A percentile compares a stretch with the other conserved stretches of the same genome.
Conservation (phyloP, 1,140 invertebrate species). For the Metaphire vulgaris region DNA sequence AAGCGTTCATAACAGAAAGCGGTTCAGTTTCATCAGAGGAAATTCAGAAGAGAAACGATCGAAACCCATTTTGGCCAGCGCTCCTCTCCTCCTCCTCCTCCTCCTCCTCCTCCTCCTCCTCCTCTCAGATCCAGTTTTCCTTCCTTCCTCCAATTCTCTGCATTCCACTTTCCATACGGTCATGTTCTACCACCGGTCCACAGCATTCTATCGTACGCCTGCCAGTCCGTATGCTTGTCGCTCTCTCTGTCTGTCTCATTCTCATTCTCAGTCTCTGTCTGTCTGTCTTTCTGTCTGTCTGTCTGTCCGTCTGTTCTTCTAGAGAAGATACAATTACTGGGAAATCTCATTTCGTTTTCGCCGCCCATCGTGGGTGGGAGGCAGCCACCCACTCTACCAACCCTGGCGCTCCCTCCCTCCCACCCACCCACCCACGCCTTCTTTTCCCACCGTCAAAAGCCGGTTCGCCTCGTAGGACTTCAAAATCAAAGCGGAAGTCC, state of each 20-base stretch:
- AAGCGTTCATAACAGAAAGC: no score
- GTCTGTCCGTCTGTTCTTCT: background rate
- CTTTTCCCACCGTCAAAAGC: background rate
- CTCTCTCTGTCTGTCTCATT: background rate
- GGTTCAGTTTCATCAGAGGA: no score
- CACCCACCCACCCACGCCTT: background rate
- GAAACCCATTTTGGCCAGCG: no score
- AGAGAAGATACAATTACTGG: background rate
- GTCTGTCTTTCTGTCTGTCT: background rate
- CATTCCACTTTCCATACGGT: conserved; percentile 14
- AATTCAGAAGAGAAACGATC: no score
- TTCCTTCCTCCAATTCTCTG: background rate
- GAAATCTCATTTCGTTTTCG: conserved; percentile 14
- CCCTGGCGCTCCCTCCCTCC: conserved; percentile 6
- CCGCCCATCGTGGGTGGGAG: background rate
- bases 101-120: conserved; percentile 9
- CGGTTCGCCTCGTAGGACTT: background rate
- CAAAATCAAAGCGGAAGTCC: no score
- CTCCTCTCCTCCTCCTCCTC: conserved; percentile 10
- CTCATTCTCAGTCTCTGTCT: background rate
- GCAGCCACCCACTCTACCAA: conserved; percentile 10
- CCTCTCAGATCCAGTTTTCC: conserved; percentile 6
- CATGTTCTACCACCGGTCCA: no score
- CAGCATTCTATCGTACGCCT: no score
- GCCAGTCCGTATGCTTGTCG: background rate